Evolutionary conservation across 2,888 invertebrate genomes (phyloP), one percentile per base, ranked within the genome.

Genomic region (Trichogramma evanescens): DNA sequence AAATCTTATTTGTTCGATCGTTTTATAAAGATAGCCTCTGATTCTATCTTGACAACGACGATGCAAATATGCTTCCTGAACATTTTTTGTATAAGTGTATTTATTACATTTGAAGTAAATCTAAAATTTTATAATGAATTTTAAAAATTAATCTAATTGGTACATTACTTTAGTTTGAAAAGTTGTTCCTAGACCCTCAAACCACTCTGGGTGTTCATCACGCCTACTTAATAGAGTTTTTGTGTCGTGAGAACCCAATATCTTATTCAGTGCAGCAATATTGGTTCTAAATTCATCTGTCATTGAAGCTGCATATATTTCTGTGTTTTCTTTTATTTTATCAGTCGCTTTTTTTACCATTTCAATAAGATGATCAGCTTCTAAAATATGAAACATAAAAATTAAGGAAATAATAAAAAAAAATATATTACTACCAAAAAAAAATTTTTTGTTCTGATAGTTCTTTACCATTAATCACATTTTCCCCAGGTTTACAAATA

Each of bases 21-120:
- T 87, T 78, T 90, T 89, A 78, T 91, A 91, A 72, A 86, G 88
- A 76, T 91, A 93, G 2, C 87, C 85, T 56, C 89, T 84, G 78
- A 93, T 88, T 64, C 93, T 84, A 69, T 91, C 91, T 74, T 90
- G 91, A 10, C 90, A 89, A 62, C 90, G 84, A 72, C 88, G 86
- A 52, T 87, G 84, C 88, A 93, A 87, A 66, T 89, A 89, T 66
- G 89, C 89, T 76, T 93, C 92, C 82, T 93, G 89, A 1, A 38
- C 3, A 9, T 6, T 10, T 13, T 48, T 10, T 1, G n/a, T 4
- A n/a, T 13, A 10, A 13, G 5, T 5, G 6, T 4, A n/a, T 48
- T n/a, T 10, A 6, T 5, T 5, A 9, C 5, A 48, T 13, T 4
- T 5, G 10, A 46, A 5, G 4, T n/a, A 8, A 5, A 46, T 55